phyloP scores from a whole-genome alignment of 2,797 vertebrate genomes.

The Sebastes melanostomus region DNA sequence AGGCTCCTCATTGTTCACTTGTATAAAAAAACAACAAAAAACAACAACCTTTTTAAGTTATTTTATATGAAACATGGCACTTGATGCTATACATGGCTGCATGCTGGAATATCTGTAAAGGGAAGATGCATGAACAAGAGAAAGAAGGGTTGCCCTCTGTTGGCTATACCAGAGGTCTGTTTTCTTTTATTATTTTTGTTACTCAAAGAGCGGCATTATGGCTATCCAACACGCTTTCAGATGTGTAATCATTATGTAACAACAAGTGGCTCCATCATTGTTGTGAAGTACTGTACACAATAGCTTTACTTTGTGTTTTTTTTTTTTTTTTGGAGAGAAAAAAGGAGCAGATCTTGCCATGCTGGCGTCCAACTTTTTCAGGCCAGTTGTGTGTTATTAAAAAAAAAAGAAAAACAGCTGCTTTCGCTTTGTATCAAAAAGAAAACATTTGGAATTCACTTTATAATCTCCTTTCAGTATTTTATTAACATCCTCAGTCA shows the following conservation, averaged over 20 bases:
- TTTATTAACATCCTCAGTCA: constrained; percentile 83
- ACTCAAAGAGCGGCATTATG: constrained; percentile 72
- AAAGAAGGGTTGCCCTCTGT: constrained; percentile 75
- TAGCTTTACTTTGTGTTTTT: constrained; percentile 83
- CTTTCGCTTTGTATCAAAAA: constrained; percentile 81
- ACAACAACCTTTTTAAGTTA: constrained; percentile 68
- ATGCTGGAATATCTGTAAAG: constrained; percentile 85
- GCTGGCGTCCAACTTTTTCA: constrained; percentile 73
- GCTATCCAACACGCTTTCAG: constrained; percentile 70
- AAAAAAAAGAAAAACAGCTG: constrained; percentile 76
- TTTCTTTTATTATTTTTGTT: constrained; percentile 21
- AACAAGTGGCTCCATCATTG: constrained; percentile 72
- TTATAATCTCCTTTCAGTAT: constrained; percentile 87
- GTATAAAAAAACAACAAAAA: constrained; percentile 19
- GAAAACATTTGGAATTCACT: constrained; percentile 81
- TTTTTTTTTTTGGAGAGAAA: constrained; percentile 2
- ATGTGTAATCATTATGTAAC: constrained; percentile 76
- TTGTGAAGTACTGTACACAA: constrained; percentile 86
- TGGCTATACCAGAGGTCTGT: constrained; percentile 64
- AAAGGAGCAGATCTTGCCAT: constrained; percentile 64
- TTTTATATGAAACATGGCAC: constrained; percentile 78
- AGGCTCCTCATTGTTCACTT: constrained; percentile 70
- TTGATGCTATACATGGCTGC: constrained; percentile 80
- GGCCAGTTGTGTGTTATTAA: constrained; percentile 79
- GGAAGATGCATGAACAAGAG: constrained; percentile 73